Percentiles rank a stretch among this genome's conserved stretches.
Evolutionary conservation across 2,113 vertebrate genomes (phyloP).

Genomic region (Irena cyanogastra): DNA sequence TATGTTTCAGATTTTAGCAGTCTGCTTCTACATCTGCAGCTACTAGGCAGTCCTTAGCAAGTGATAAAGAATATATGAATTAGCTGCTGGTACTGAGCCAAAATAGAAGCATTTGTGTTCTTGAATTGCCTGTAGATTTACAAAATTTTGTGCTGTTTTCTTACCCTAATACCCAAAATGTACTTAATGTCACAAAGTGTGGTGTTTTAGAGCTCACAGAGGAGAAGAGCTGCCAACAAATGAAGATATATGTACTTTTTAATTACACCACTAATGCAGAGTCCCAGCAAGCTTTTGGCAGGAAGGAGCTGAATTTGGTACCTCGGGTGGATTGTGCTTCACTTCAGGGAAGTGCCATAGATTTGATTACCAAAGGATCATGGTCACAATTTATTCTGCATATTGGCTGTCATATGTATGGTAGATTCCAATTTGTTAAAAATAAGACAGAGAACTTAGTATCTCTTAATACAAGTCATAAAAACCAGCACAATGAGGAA

Average conservation of each 20-base stretch:
- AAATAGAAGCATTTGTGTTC: background rate
- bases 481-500: background rate
- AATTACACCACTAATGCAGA: background rate
- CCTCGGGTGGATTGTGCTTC: background rate
- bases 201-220: background rate
- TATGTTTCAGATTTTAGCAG: background rate
- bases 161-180: background rate
- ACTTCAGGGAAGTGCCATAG: background rate
- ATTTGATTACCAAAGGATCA: background rate
- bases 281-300: background rate
- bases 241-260: background rate
- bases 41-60: slow-evolving; percentile 14
- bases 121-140: background rate
- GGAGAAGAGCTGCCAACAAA: background rate
- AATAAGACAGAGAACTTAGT: background rate
- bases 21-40: background rate
- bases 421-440: background rate
- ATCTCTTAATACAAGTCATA: background rate
- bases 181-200: background rate
- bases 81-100: background rate
- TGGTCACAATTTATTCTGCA: background rate
- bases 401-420: background rate
- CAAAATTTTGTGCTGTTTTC: background rate
- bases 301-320: background rate
- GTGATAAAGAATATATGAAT: background rate